Conservation (phyloP, 2,113 vertebrate genomes). For the Salvelinus fontinalis region DNA sequence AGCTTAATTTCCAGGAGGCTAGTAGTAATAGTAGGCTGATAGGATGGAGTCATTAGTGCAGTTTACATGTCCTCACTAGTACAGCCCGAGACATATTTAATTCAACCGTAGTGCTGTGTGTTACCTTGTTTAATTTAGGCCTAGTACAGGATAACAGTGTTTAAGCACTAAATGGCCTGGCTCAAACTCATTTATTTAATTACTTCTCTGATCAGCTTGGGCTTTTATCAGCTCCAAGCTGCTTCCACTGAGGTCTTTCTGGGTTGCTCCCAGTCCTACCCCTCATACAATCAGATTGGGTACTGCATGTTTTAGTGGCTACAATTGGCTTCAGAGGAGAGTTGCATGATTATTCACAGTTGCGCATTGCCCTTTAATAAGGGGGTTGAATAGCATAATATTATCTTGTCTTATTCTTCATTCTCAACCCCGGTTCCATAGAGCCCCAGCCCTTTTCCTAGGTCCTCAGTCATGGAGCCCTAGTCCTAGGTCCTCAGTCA, state of each 20-base stretch:
- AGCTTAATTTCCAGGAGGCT: background rate
- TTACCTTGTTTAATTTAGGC: background rate
- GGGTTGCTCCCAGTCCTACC: background rate
- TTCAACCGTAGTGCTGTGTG: no score
- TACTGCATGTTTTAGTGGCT: background rate
- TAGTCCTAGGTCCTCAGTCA: background rate
- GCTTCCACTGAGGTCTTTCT: conserved; percentile 43
- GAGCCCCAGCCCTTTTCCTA: background rate
- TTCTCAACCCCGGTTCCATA: background rate
- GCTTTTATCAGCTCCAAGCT: conserved; percentile 59
- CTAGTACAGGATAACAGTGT: background rate
- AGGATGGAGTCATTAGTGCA: background rate
- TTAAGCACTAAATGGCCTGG: background rate
- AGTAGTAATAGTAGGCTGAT: background rate
- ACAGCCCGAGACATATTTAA: background rate
- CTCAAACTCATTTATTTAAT: conserved; percentile 57
- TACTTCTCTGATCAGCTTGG: conserved; percentile 46
- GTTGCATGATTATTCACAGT: background rate
- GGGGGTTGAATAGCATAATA: background rate
- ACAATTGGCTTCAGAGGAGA: background rate
- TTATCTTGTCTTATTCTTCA: background rate
- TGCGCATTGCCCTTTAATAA: no score
- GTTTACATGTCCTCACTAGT: background rate
- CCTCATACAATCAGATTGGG: background rate
- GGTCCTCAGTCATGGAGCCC: background rate